Percentiles rank a stretch among this genome's conserved stretches.
Evolutionary conservation across 2,113 vertebrate genomes (phyloP).

Genomic region (Corapipo altera): DNA sequence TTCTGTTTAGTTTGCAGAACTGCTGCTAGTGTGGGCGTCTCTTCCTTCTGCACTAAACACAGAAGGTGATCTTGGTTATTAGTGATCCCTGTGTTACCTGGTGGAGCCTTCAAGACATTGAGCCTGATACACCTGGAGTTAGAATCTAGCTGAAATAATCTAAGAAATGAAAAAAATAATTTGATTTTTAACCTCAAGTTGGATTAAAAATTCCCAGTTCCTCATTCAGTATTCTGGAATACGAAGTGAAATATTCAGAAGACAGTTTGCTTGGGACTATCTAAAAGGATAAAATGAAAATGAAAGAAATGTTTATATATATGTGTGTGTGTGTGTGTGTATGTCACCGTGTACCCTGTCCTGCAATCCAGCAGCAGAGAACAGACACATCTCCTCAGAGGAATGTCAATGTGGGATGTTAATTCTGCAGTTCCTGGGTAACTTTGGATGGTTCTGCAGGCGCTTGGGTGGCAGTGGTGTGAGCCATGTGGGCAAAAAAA

Average conservation of each 20-base stretch:
- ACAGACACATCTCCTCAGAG: not conserved
- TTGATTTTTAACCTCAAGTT: not conserved
- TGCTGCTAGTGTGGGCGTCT: not conserved
- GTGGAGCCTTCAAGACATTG: not conserved
- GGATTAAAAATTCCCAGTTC: not conserved
- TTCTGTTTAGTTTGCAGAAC: constrained; percentile 16
- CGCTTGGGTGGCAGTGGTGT: not conserved
- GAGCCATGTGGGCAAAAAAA: not conserved
- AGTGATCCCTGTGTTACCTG: not conserved
- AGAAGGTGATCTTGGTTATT: not conserved
- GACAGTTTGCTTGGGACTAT: not conserved
- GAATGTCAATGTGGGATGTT: not conserved
- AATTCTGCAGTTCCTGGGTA: not conserved
- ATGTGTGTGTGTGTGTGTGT: not conserved
- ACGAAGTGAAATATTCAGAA: not conserved
- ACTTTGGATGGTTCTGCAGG: not conserved
- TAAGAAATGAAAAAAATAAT: not conserved
- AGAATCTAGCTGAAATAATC: not conserved
- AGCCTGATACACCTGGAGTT: not conserved
- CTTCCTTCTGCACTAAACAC: not conserved
- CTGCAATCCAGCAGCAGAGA: not conserved
- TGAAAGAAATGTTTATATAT: not conserved
- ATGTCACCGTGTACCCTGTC: not conserved
- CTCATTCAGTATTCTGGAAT: not conserved
- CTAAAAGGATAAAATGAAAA: not conserved